Base-by-base conservation (phyloP, 2,888 invertebrate species). In the Ceriagrion tenellum region DNA sequence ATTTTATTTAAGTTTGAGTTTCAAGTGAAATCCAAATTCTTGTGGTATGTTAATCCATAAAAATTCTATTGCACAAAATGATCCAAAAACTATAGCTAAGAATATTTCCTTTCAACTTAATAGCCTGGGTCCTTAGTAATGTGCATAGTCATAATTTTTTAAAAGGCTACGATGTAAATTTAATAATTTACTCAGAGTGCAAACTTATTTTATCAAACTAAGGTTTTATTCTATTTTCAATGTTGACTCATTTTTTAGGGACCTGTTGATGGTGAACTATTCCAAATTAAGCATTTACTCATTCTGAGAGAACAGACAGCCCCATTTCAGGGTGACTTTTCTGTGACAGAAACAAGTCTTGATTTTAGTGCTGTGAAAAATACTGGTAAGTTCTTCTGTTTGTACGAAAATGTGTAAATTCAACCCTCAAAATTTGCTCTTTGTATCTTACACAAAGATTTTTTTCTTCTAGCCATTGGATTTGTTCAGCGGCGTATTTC, bases 241-340 rank as follows among this genome's bases (percentile, higher is more conserved):
- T 47, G 47, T 8, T 47, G 47, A 47, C 47, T 47, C 18, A 40
- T 55, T 55, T 97, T 97, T 95, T 96, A 98, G 97, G 98, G 98
- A 0, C 97, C 97, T n/a, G 97, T 99, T n/a, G 99, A 99, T 97
- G 99, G 99, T 0, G 98, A 99, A 96, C 97, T 99, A n/a, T 99
- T 99, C 97, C 98, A 99, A 97, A 99, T 99, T 89, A 99, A 99
- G 97, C 99, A 99, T 97, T 97, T 99, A 95, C 97, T 99, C 6
- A 99, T 99, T 95, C 97, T 99, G 2, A 97, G 99, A 47, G 99
- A 99, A 96, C 99, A 99, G 97, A 99, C 99, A 56, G 99, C 99
- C 0, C 99, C 99, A 0, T 99, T 99, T 96, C 99, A 99, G 97
- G 99, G 99, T 0, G 99, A 99, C 96, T 99, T 99, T 96, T 98